Evolutionary conservation across 2,113 vertebrate genomes (phyloP).

Genomic region (Colossoma macropomum): DNA sequence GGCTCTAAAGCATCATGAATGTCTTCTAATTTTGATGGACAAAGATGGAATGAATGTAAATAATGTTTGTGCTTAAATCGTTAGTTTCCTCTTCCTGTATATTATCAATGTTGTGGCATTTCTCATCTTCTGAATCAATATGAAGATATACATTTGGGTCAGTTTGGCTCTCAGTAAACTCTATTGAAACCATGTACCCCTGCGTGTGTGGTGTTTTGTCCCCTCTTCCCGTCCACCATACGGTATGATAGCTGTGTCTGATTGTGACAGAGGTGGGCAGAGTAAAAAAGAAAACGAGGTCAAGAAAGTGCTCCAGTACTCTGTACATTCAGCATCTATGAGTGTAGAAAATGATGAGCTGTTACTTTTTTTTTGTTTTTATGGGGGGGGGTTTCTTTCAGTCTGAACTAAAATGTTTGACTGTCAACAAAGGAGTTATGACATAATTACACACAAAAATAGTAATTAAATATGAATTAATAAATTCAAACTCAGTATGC

Average conservation of each 20-base stretch:
- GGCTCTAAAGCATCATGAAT: constrained; percentile 47
- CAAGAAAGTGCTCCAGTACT: too few species aligned
- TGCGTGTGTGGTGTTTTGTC: not conserved
- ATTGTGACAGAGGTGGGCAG: too few species aligned
- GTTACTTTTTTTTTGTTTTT: too few species aligned
- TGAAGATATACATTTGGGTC: constrained; percentile 49
- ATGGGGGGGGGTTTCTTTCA: too few species aligned
- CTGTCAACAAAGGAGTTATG: too few species aligned
- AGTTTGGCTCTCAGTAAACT: constrained; percentile 63
- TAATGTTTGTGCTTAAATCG: constrained; percentile 54
- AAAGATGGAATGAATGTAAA: constrained; percentile 65
- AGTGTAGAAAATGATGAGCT: too few species aligned
- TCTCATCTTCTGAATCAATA: constrained; percentile 51
- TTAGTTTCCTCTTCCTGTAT: constrained; percentile 48
- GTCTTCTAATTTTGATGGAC: constrained; percentile 53
- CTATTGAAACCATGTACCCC: constrained; percentile 56
- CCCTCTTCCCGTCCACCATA: not conserved
- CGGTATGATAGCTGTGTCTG: not conserved
- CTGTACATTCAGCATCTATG: too few species aligned
- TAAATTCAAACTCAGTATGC: too few species aligned
- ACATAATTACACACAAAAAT: too few species aligned
- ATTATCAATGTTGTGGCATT: constrained; percentile 57
- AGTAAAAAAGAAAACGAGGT: too few species aligned
- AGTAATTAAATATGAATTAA: too few species aligned
- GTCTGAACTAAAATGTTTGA: too few species aligned